A percentile compares a stretch with the other conserved stretches of the same genome.
Evolutionary conservation across 2,888 invertebrate species (phyloP).

Genomic region (Pomacea canaliculata): DNA sequence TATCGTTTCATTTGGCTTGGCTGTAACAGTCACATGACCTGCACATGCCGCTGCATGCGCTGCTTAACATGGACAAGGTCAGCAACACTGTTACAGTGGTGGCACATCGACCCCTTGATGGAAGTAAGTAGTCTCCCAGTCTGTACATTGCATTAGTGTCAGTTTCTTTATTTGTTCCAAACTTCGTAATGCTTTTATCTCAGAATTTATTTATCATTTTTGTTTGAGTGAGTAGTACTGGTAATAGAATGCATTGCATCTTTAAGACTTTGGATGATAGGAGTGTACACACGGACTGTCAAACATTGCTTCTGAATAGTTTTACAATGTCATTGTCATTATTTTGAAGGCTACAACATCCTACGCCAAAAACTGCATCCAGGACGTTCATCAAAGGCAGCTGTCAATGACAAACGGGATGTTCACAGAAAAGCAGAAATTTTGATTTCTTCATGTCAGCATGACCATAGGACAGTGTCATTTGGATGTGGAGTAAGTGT

Average conservation of each 20-base stretch:
- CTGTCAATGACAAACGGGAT: background rate
- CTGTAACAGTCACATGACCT: constrained; percentile 29
- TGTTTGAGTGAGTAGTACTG: too few species aligned
- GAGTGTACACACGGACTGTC: too few species aligned
- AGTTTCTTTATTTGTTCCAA: too few species aligned
- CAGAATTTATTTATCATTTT: too few species aligned
- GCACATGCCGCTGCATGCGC: constrained; percentile 31
- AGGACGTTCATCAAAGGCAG: background rate
- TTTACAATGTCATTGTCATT: too few species aligned
- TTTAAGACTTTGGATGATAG: too few species aligned
- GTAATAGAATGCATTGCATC: too few species aligned
- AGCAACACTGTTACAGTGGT: constrained; percentile 26
- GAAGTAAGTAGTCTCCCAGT: background rate
- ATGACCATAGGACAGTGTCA: constrained; percentile 26
- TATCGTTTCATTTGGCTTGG: background rate
- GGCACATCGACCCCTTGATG: constrained; percentile 16
- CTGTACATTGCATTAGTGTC: too few species aligned
- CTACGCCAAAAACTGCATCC: background rate
- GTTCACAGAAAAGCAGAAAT: background rate
- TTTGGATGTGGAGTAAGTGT: constrained; percentile 31
- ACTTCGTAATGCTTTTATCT: too few species aligned
- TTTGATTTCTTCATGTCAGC: constrained; percentile 9
- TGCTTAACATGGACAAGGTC: constrained; percentile 24
- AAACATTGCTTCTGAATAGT: too few species aligned
- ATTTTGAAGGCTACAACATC: background rate